Percentiles rank a stretch among this genome's conserved stretches.
Conservation (phyloP, 2,113 vertebrate species). For the Stegastes partitus region DNA sequence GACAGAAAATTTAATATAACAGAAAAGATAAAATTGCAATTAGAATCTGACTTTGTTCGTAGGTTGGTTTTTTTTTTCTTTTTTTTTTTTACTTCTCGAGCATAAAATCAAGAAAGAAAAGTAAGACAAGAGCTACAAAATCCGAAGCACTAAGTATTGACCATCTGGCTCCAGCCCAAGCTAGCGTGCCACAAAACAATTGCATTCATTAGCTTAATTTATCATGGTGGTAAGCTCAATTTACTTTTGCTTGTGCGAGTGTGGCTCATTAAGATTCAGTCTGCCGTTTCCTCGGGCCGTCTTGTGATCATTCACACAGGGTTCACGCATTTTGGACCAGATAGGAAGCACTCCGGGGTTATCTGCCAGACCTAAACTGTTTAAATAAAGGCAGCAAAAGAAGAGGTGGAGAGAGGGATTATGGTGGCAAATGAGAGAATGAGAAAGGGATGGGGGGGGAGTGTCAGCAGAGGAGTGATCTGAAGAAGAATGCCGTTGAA, state of each 20-base stretch:
- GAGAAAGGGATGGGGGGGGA: conserved; percentile 49
- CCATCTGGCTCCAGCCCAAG: conserved; percentile 85
- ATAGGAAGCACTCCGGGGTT: conserved; percentile 81
- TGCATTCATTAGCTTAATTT: conserved; percentile 87
- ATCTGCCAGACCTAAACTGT: conserved; percentile 79
- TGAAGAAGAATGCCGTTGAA: conserved; percentile 73
- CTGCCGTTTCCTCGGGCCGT: conserved; percentile 80
- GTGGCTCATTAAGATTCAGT: conserved; percentile 85
- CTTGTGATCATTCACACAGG: conserved; percentile 80
- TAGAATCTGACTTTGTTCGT: neutral
- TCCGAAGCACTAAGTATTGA: conserved; percentile 75
- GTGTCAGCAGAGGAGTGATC: conserved; percentile 69
- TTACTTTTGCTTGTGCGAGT: conserved; percentile 83
- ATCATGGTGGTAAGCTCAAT: conserved; percentile 87
- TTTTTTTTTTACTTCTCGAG: neutral
- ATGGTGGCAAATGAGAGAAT: conserved; percentile 76
- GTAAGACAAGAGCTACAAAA: conserved; percentile 56
- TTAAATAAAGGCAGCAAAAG: conserved; percentile 76
- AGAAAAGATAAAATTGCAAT: conserved; percentile 9
- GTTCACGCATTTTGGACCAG: conserved; percentile 78
- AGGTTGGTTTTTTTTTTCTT: too few species aligned
- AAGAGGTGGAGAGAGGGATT: conserved; percentile 77
- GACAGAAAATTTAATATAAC: neutral
- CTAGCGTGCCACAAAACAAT: conserved; percentile 84
- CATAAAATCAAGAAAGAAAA: conserved; percentile 23